Evolutionary conservation across 2,888 invertebrate genomes (phyloP), one percentile per base, ranked within the genome.

Genomic region (Torymus tubicola): DNA sequence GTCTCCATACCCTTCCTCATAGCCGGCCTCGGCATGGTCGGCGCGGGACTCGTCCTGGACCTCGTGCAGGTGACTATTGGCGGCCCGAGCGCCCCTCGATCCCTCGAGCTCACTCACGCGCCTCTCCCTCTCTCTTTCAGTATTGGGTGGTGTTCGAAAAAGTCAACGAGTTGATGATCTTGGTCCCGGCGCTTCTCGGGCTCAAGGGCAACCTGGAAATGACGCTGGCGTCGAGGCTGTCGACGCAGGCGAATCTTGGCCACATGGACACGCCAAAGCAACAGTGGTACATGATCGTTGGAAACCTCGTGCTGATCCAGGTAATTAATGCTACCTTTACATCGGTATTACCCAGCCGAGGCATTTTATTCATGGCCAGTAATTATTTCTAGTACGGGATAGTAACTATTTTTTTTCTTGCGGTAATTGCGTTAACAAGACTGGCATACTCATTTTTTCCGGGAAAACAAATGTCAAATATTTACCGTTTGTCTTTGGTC

Each of bases 161-260:
- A 88, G 93, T 95, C 11, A 93, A 94, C 61, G 95, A 95, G 88
- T 92, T 95, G 78, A 94, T 95, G 88, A 95, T 96, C 83, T 90
- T 96, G 93, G 96, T 97, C 73, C 96, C 96, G 14, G 94, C 97
- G 0, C 91, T 96, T 81, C 92, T 97, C 78, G 97, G 97, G 21
- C 93, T 96, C 42, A 94, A 97, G 93, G 99, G 99, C 83, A 99
- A 99, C 91, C 92, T 99, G 87, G 98, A 99, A 92, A 99, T 98
- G 98, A 98, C 98, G 82, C 92, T 99, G 81, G 99, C 99, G 0
- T 98, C 98, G 1, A 94, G 99, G 73, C 93, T 99, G 55, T 98
- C 98, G 10, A 99, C 99, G 0, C 97, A 98, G 92, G 97, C 95
- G 12, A 95, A 96, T 91, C 91, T 96, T 82, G 96, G 96, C 13